Evolutionary conservation across 2,113 vertebrate species (phyloP).

Genomic region (Lutjanus erythropterus): DNA sequence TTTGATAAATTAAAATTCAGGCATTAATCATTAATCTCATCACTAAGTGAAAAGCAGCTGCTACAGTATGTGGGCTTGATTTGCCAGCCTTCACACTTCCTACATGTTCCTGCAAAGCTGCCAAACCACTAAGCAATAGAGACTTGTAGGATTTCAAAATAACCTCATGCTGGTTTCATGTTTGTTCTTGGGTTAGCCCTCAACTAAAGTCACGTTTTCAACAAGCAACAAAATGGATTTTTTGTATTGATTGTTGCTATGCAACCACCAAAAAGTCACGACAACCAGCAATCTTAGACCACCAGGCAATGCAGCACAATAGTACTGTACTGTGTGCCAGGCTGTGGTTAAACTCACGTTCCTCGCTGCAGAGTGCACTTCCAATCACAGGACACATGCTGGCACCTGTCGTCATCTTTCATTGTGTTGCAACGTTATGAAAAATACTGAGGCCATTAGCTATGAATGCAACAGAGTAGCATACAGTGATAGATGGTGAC

Average conservation of each 20-base stretch:
- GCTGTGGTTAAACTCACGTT: constrained; percentile 23
- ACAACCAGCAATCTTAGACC: constrained; percentile 13
- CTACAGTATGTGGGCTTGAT: constrained; percentile 40
- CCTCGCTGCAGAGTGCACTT: background rate
- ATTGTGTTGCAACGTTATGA: background rate
- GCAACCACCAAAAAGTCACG: constrained; percentile 30
- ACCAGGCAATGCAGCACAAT: background rate
- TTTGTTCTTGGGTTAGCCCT: background rate
- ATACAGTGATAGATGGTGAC: background rate
- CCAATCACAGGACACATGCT: constrained; percentile 12
- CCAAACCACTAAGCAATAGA: constrained; percentile 34
- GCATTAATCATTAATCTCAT: constrained; percentile 51
- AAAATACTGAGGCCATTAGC: too few relatives aligned
- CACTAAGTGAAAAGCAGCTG: constrained; percentile 59
- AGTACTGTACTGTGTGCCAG: background rate
- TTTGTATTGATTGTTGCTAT: constrained; percentile 46
- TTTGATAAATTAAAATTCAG: constrained; percentile 51
- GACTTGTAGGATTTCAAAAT: constrained; percentile 17
- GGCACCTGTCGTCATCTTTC: background rate
- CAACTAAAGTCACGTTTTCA: background rate
- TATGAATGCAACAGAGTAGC: background rate
- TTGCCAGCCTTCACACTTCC: constrained; percentile 35
- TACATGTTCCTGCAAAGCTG: constrained; percentile 35
- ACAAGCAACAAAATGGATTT: constrained; percentile 21
- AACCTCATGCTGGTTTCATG: background rate